Percentiles rank a stretch among this genome's conserved stretches.
These are phyloP conservation scores for Schizopygopsis pylzovi DNA, from an alignment of 2,797 vertebrate species.

Conservation along the genomic window DNA sequence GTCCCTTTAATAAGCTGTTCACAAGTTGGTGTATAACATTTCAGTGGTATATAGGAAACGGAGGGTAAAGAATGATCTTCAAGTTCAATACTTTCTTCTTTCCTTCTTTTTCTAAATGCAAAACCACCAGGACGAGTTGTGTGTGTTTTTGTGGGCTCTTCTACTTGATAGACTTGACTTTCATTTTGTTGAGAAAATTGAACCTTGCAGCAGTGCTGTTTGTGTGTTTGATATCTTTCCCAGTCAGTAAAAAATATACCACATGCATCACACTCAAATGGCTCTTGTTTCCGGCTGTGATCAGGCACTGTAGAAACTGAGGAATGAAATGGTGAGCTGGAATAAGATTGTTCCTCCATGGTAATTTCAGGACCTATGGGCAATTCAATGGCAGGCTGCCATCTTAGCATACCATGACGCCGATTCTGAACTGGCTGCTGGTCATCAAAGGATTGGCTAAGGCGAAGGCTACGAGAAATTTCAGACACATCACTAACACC, in stretches of 20 bases:
- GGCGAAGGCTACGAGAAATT: slow-evolving; percentile 81
- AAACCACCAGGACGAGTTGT: slow-evolving; percentile 83
- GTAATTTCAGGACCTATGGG: slow-evolving; percentile 86
- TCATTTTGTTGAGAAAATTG: slow-evolving; percentile 67
- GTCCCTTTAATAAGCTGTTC: slow-evolving; percentile 72
- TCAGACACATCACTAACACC: slow-evolving; percentile 82
- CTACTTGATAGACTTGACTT: slow-evolving; percentile 73
- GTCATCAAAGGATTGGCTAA: slow-evolving; percentile 95
- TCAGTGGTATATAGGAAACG: slow-evolving; percentile 57
- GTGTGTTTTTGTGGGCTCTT: slow-evolving; percentile 83
- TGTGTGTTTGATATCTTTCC: slow-evolving; percentile 92
- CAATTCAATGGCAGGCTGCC: slow-evolving; percentile 94
- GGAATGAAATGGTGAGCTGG: slow-evolving; percentile 66
- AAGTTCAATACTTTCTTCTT: slow-evolving; percentile 90
- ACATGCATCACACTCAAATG: slow-evolving; percentile 88
- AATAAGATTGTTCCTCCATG: slow-evolving; percentile 79
- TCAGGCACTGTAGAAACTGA: slow-evolving; percentile 74
- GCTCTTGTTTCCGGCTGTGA: slow-evolving; percentile 83
- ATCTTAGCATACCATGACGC: slow-evolving; percentile 88
- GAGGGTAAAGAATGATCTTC: slow-evolving; percentile 84
- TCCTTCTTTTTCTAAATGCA: slow-evolving; percentile 88
- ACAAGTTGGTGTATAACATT: slow-evolving; percentile 38
- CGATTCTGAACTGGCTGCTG: slow-evolving; percentile 79
- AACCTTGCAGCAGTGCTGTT: slow-evolving; percentile 84
- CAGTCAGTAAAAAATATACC: slow-evolving; percentile 88